A percentile compares a stretch with the other conserved stretches of the same genome.
These are phyloP conservation scores for Trichomalopsis sarcophagae DNA, from an alignment of 1,140 invertebrate species.

Conservation along the genomic window DNA sequence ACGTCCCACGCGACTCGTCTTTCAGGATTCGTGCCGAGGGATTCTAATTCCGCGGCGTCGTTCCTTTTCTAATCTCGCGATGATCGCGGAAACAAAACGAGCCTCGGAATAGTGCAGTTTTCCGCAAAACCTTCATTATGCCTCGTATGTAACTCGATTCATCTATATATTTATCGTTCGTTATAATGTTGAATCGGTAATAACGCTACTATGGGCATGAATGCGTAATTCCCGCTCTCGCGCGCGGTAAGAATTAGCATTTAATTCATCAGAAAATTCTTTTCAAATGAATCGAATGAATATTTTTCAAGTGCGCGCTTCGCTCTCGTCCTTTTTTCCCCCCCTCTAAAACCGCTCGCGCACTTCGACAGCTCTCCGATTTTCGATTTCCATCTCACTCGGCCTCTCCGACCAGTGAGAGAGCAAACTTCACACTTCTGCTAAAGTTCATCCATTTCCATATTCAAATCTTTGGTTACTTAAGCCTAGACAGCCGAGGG, in stretches of 20 bases:
- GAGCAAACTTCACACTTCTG: constrained; percentile 44
- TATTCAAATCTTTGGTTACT: constrained; percentile 54
- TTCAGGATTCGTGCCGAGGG: constrained; percentile 48
- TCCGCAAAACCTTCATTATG: background rate
- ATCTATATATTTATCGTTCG: too few relatives aligned
- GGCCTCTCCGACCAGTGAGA: background rate
- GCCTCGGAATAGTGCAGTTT: too few relatives aligned
- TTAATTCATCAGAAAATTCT: constrained; percentile 36
- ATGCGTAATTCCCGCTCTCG: constrained; percentile 1
- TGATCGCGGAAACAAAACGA: too few relatives aligned
- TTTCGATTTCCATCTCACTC: constrained; percentile 42
- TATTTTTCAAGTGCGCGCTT: constrained; percentile 8
- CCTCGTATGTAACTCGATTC: too few relatives aligned
- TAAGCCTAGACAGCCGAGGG: constrained; percentile 13
- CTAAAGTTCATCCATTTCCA: constrained; percentile 51
- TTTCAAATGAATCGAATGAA: constrained; percentile 45
- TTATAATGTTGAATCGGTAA: constrained; percentile 4
- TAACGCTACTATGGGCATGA: constrained; percentile 15
- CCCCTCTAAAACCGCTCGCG: background rate
- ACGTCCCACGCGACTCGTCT: constrained; percentile 38
- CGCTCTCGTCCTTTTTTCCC: background rate
- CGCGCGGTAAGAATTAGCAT: constrained; percentile 30
- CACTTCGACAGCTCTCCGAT: constrained; percentile 44
- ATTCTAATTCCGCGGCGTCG: constrained; percentile 38
- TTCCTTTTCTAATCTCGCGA: background rate